Percentiles rank a stretch among this genome's conserved stretches.
phyloP scores from a whole-genome alignment of 2,797 vertebrate genomes.

The Lepus townsendii region DNA sequence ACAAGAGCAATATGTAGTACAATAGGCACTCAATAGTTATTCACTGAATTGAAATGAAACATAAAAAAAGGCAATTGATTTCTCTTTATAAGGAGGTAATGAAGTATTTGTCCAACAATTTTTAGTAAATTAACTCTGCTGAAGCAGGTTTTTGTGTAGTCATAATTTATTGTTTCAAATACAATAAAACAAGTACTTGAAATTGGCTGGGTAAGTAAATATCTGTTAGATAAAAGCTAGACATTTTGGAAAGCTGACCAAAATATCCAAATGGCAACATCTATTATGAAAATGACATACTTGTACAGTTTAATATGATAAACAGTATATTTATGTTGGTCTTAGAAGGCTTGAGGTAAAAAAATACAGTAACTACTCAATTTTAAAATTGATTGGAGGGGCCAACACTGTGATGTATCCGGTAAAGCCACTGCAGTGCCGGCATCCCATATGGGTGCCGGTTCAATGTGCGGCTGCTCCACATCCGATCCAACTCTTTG shows the following conservation, averaged over 20 bases:
- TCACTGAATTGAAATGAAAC: slow-evolving; percentile 12
- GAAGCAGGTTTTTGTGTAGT: not conserved
- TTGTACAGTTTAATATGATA: not conserved
- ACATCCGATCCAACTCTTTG: no score
- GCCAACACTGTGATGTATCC: no score
- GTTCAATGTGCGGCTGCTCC: no score
- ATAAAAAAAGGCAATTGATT: slow-evolving; percentile 1
- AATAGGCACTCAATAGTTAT: not conserved
- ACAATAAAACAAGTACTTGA: slow-evolving; percentile 1
- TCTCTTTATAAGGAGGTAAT: not conserved
- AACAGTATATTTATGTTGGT: not conserved
- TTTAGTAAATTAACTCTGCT: not conserved
- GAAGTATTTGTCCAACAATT: not conserved
- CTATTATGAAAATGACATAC: not conserved
- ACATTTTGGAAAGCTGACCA: not conserved
- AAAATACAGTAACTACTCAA: not conserved
- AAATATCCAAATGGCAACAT: not conserved
- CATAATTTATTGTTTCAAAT: slow-evolving; percentile 8
- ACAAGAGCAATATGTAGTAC: not conserved
- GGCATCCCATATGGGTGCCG: no score
- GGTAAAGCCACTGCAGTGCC: no score
- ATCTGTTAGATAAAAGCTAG: not conserved
- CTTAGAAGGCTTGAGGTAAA: not conserved
- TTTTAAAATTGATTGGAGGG: not conserved
- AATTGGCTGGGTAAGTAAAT: not conserved